Evolutionary conservation across 1,140 invertebrate species (phyloP).

Genomic region (Drosophila athabasca): DNA sequence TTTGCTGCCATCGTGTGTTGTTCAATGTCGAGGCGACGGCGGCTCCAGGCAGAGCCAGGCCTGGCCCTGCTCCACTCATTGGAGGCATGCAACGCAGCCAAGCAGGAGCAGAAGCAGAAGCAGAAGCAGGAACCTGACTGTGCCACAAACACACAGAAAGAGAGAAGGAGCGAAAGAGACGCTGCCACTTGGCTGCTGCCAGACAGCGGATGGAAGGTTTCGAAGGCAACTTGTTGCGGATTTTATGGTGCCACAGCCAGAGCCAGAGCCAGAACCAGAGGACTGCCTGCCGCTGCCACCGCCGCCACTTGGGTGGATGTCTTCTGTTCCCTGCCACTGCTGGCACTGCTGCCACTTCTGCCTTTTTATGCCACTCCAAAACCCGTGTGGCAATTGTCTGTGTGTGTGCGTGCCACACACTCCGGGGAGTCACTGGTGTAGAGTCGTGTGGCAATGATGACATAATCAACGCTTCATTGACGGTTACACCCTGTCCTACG

Average conservation of each 20-base stretch:
- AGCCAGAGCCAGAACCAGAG: no score
- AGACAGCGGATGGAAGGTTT: no score
- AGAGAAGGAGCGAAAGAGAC: no score
- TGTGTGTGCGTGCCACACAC: conserved; percentile 24
- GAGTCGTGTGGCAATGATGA: conserved; percentile 49
- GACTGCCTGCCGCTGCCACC: no score
- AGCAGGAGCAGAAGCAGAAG: no score
- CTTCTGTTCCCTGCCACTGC: not conserved
- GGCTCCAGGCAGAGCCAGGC: conserved; percentile 10
- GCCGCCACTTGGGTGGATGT: conserved; percentile 19
- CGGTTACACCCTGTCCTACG: conserved; percentile 1
- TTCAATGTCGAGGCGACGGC: conserved; percentile 27
- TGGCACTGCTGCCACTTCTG: not conserved
- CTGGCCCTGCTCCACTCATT: not conserved
- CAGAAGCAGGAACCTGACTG: no score
- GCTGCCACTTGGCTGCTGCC: no score
- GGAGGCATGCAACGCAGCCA: no score
- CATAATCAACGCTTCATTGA: conserved; percentile 78
- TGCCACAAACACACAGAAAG: no score
- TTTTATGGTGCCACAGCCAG: no score
- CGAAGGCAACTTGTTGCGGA: no score
- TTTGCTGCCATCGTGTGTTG: conserved; percentile 3
- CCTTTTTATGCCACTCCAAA: conserved; percentile 19
- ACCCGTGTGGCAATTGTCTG: not conserved
- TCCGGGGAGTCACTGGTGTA: conserved; percentile 21